Evolutionary conservation across 2,113 vertebrate species (phyloP), one percentile per base, ranked within the genome.

Genomic region (Orthochromis indermauri): DNA sequence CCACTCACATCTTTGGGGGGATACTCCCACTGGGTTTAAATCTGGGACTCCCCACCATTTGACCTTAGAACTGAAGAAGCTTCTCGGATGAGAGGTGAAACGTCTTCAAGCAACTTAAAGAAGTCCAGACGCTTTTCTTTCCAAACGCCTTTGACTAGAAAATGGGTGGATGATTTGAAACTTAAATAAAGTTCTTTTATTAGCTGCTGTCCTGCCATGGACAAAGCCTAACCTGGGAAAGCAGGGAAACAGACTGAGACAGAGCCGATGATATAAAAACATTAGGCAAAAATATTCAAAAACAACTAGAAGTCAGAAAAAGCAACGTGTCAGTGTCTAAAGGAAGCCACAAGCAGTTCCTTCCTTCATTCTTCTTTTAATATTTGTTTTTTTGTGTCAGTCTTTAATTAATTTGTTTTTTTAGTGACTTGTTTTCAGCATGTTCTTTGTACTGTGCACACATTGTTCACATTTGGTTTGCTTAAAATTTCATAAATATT

Each of bases 11-110:
- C 12, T 3, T 42, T 3, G 16, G 47, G 47, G 8, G 47, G n/a
- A 17, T 0, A 47, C 14, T 16, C 45, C 7, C 45, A 47, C 45
- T 1, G 0, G 4, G 45, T 4, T 47, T 47, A 47, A 0, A 47
- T 16, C 14, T 47, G 45, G 45, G 45, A 47, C 45, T 17, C 45
- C 1, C 14, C 45, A 8, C 45, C 33, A 47, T 47, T 47, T 47
- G 45, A 47, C 14, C 7, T 17, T 47, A 47, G 16, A 47, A 47
- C 16, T 17, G 45, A 47, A 47, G 45, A 47, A 47, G 14, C 45
- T 3, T 47, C 45, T 47, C 4, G 4, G 45, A 47, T 47, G 45
- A 47, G 40, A 17, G 14, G 14, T 47, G 45, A 47, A 47, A 47
- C 7, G 7, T 47, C 45, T 47, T 49, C 45, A 17, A 49, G 45